These are phyloP conservation scores for Patella depressa DNA, from an alignment of 2,888 invertebrate genomes.

Conservation along the genomic window DNA sequence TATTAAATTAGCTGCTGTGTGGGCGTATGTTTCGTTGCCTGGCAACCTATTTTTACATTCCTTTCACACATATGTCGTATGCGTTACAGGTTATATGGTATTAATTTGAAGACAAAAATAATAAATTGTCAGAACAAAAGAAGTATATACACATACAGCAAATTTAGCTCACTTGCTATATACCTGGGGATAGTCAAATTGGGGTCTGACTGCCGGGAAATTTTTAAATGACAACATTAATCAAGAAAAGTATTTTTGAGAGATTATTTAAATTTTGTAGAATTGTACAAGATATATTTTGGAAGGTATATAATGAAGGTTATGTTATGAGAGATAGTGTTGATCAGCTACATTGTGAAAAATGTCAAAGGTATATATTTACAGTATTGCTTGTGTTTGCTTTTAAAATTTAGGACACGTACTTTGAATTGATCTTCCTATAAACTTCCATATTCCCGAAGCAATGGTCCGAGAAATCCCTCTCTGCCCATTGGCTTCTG, in stretches of 20 bases:
- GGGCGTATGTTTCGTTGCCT: too few species aligned
- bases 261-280: slow-evolving; percentile 74
- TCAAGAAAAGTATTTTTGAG: not conserved
- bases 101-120: not conserved
- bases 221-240: not conserved
- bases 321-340: slow-evolving; percentile 86
- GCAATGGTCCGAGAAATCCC: too few species aligned
- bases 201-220: not conserved
- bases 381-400: too few species aligned
- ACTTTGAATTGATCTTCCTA: too few species aligned
- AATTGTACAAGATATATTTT: slow-evolving; percentile 91
- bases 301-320: slow-evolving; percentile 84
- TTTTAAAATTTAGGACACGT: too few species aligned
- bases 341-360: slow-evolving; percentile 91
- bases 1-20: too few species aligned
- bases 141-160: not conserved
- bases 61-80: too few species aligned
- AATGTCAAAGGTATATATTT: slow-evolving; percentile 80
- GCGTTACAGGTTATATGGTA: not conserved
- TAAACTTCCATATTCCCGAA: too few species aligned
- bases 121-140: not conserved
- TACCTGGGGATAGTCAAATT: too few species aligned
- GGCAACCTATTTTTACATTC: too few species aligned
- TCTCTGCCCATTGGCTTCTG: too few species aligned
- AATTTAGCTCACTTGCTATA: too few species aligned